A percentile compares a stretch with the other conserved stretches of the same genome.
phyloP scores from a whole-genome alignment of 2,113 vertebrate species.

The Cichladusa arquata region DNA sequence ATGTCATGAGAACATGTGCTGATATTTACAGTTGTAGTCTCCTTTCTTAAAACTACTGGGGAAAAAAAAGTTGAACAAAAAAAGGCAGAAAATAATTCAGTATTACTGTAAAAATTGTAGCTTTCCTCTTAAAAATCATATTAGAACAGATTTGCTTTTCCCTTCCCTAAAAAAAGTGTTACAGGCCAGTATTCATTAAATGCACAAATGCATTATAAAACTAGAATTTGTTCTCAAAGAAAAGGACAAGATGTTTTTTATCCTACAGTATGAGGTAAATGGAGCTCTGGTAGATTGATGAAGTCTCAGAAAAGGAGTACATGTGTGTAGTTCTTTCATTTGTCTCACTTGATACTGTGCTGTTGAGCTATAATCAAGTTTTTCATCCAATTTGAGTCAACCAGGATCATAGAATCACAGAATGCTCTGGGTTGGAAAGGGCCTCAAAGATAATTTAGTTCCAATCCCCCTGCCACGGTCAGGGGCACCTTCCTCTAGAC shows the following conservation, averaged over 20 bases:
- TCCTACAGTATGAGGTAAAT: not conserved
- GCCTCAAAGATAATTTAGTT: not conserved
- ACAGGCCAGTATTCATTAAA: not conserved
- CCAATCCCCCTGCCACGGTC: fast-evolving
- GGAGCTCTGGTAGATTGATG: not conserved
- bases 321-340: not conserved
- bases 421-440: not conserved
- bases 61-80: too few relatives aligned
- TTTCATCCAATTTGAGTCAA: not conserved
- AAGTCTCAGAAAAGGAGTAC: not conserved
- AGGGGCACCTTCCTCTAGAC: not conserved
- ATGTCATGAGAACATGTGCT: not conserved
- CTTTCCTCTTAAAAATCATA: not conserved
- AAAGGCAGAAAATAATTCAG: not conserved
- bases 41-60: not conserved
- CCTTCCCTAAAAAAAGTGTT: not conserved
- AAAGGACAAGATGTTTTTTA: not conserved
- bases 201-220: not conserved
- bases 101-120: not conserved
- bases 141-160: not conserved
- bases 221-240: not conserved
- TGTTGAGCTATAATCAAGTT: not conserved
- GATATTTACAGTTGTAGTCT: not conserved
- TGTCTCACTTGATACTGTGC: not conserved
- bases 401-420: not conserved